phyloP scores from a whole-genome alignment of 2,888 invertebrate species.

The Aspidiotus destructor region DNA sequence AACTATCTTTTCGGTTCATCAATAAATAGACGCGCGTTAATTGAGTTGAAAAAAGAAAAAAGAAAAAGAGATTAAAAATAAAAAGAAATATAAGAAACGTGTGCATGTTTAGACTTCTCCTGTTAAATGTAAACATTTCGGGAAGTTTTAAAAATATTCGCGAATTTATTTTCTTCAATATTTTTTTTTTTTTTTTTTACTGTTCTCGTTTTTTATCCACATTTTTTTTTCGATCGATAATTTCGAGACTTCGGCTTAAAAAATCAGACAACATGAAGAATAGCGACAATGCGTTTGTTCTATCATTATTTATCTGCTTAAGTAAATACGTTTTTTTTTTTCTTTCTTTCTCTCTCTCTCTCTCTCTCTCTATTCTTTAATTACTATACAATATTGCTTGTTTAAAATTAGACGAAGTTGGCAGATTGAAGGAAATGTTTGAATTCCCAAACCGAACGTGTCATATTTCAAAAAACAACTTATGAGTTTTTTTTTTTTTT shows the following conservation, averaged over 20 bases:
- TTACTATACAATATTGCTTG: neutral
- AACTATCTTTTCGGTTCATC: neutral
- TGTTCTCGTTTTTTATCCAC: neutral
- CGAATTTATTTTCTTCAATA: neutral
- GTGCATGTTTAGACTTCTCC: too few species aligned
- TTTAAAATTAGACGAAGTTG: neutral
- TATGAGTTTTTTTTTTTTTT: too few species aligned
- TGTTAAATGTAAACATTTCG: neutral
- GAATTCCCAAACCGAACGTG: neutral
- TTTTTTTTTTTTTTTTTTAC: neutral
- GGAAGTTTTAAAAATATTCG: constrained; percentile 4
- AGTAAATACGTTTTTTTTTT: neutral
- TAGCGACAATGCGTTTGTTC: neutral
- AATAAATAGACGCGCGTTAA: neutral
- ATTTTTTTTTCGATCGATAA: neutral
- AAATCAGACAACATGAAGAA: neutral
- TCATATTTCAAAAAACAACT: too few species aligned
- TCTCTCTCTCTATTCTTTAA: neutral
- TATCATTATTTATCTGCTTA: neutral
- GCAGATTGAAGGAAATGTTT: neutral
- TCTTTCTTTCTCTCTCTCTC: too few species aligned
- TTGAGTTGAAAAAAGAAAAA: neutral
- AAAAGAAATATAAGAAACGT: too few species aligned
- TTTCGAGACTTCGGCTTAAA: neutral
- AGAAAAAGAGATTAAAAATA: neutral